Evolutionary conservation across 2,888 invertebrate species (phyloP).

Genomic region (Xestia rhomboidea): DNA sequence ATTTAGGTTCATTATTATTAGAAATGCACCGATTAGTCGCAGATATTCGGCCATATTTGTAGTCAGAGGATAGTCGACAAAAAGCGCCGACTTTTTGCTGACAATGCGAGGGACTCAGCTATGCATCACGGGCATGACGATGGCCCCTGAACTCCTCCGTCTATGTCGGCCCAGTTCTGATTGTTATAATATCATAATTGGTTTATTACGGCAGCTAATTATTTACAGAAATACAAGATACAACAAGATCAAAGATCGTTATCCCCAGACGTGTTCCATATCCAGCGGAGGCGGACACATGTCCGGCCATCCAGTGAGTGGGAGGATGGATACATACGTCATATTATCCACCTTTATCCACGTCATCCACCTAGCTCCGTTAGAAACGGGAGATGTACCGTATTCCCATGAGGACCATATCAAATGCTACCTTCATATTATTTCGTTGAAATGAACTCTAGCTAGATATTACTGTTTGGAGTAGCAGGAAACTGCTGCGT

Average conservation of each 20-base stretch:
- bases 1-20: not conserved
- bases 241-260: not conserved
- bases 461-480: slow-evolving; percentile 16
- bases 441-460: slow-evolving; percentile 42
- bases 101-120: not conserved
- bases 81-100: not conserved
- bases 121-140: not conserved
- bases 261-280: slow-evolving; percentile 10
- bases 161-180: not conserved
- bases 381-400: slow-evolving; percentile 19
- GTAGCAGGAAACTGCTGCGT: slow-evolving; percentile 23
- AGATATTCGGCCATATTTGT: not conserved
- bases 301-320: slow-evolving; percentile 1
- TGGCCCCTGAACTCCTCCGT: not conserved
- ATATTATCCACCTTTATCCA: slow-evolving; percentile 3
- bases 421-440: slow-evolving; percentile 39
- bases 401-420: slow-evolving; percentile 36
- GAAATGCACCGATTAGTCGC: not conserved
- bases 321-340: slow-evolving; percentile 7
- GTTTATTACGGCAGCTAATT: not conserved
- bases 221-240: not conserved
- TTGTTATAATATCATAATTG: not conserved
- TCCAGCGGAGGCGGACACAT: not conserved
- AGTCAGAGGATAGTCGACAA: not conserved
- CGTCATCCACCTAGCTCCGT: slow-evolving; percentile 9